Base-by-base conservation (phyloP, 2,797 vertebrate species). In the Leptodactylus fallax region DNA sequence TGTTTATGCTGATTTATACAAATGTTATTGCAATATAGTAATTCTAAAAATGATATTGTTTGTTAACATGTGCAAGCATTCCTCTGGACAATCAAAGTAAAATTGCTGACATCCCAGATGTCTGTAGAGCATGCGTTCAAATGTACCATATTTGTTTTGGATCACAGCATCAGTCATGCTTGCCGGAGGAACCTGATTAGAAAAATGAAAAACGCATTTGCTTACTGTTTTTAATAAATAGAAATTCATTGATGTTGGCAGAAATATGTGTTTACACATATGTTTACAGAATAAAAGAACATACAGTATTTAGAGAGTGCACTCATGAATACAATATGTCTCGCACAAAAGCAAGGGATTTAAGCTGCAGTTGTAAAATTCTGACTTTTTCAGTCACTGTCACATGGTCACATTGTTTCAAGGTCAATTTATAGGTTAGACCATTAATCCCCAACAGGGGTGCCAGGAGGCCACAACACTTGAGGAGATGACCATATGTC, bases 131-230 rank as follows among this genome's bases (percentile, higher is more conserved):
- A 13, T 51, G 47, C 72, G 10, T n/a, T 51, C 21, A n/a, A 13
- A 77, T 47, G 19, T 77, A 77, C 72, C 72, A 9, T 53, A 53
- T 77, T 77, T 77, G 11, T 77, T 77, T 77, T 77, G 72, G 49
- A 77, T 77, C 72, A 51, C 49, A 77, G 72, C 65, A 36, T 83
- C 51, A 19, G 81, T 83, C 49, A 83, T 27, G 19, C 14, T 47
- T 51, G 61, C 23, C n/a, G 81, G 23, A 21, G 51, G 49, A 6
- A 49, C 65, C 81, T 83, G 23, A 69, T 10, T 21, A 36, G 25
- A 71, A 83, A 23, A 71, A 71, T 49, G 21, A 77, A 23, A 53
- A 53, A 11, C 11, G 13, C n/a, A 53, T 53, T 77, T 51, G 21
- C 11, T 77, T 47, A 77, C 11, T 53, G 72, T 11, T 77, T 45